phyloP scores from a whole-genome alignment of 92 coral and sea anemone species.

The Zoanthus solanderi region DNA sequence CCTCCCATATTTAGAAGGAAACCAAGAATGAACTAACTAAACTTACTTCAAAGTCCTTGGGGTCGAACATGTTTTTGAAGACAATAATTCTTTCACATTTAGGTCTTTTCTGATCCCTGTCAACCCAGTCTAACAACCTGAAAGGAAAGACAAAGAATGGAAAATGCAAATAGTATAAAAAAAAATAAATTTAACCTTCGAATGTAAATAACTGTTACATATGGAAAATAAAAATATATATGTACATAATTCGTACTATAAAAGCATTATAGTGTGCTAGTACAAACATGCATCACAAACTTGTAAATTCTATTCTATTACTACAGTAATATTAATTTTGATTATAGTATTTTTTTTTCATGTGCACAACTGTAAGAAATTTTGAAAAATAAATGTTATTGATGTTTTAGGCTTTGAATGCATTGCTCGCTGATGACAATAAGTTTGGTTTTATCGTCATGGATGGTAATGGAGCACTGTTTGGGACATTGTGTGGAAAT shows the following conservation, averaged over 20 bases:
- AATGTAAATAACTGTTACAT: too few species aligned
- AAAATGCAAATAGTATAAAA: too few species aligned
- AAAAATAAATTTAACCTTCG: too few species aligned
- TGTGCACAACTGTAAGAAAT: not conserved
- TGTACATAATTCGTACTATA: too few species aligned
- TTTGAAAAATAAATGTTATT: not conserved
- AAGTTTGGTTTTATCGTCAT: constrained; percentile 98
- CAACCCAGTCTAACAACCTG: constrained; percentile 97
- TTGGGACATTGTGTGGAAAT: constrained; percentile 97
- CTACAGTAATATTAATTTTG: too few species aligned
- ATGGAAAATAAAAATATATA: too few species aligned
- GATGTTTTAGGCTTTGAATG: constrained; percentile 85
- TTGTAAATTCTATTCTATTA: too few species aligned
- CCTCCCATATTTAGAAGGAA: too few species aligned
- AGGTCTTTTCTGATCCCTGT: constrained; percentile 84
- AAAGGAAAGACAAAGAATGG: not conserved
- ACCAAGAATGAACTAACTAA: not conserved
- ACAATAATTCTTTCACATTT: constrained; percentile 88
- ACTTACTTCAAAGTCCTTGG: constrained; percentile 85
- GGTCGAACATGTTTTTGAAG: constrained; percentile 91
- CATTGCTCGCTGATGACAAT: constrained; percentile 95
- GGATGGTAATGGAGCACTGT: constrained; percentile 99
- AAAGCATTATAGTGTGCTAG: too few species aligned
- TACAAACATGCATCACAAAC: too few species aligned
- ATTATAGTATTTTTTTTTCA: not conserved